Conservation (phyloP, 1,140 invertebrate species). For the Probaryconus sp. region DNA sequence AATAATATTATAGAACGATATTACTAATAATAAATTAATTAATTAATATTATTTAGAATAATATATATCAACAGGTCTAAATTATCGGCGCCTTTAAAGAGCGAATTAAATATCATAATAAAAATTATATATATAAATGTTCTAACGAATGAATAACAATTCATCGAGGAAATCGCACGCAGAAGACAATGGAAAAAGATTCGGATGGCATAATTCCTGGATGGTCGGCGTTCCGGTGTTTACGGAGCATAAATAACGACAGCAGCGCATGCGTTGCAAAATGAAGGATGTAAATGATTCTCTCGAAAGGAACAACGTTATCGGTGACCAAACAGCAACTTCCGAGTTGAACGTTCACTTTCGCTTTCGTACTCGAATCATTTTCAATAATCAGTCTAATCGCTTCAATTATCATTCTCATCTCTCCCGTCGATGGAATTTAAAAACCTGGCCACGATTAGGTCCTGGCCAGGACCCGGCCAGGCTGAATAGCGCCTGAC, state of each 20-base stretch:
- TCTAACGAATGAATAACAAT: too few relatives aligned
- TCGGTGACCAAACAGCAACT: slow-evolving; percentile 38
- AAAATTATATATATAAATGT: too few relatives aligned
- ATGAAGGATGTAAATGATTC: slow-evolving; percentile 31
- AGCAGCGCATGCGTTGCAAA: slow-evolving; percentile 19
- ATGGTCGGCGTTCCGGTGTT: slow-evolving; percentile 33
- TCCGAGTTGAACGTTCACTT: slow-evolving; percentile 53
- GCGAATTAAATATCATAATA: too few relatives aligned
- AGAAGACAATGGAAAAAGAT: slow-evolving; percentile 21
- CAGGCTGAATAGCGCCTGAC: too few relatives aligned
- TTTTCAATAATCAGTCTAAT: slow-evolving; percentile 52
- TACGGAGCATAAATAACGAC: slow-evolving; percentile 22
- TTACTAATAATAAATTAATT: too few relatives aligned
- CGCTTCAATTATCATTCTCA: background rate
- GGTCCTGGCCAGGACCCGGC: too few relatives aligned
- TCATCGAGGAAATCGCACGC: slow-evolving; percentile 8
- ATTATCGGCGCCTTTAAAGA: too few relatives aligned
- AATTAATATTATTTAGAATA: too few relatives aligned
- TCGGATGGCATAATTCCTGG: slow-evolving; percentile 14
- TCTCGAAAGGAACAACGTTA: slow-evolving; percentile 33
- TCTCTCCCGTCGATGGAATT: background rate
- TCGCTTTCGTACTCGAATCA: slow-evolving; percentile 42
- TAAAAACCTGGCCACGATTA: too few relatives aligned
- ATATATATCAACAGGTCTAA: too few relatives aligned
- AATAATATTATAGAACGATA: too few relatives aligned